Conservation (phyloP, 2,888 invertebrate species). For the Cataglyphis cursor region DNA sequence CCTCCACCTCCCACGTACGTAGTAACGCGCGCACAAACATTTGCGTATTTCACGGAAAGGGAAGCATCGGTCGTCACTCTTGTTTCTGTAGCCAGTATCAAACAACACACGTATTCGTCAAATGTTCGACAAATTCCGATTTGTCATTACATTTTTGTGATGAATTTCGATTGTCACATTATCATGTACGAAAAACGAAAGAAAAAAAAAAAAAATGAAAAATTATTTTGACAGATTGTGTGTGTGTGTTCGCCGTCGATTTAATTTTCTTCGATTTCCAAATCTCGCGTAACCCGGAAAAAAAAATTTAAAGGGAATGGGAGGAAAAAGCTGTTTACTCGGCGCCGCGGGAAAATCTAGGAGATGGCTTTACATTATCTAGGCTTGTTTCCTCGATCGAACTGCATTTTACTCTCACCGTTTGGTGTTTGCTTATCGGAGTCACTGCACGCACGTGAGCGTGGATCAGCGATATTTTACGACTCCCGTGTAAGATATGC, state of each 20-base stretch:
- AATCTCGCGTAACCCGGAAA: not conserved
- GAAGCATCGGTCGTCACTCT: constrained; percentile 13
- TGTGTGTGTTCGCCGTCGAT: not conserved
- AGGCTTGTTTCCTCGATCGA: constrained; percentile 11
- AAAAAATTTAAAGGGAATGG: constrained; percentile 12
- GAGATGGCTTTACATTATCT: not conserved
- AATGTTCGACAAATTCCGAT: constrained; percentile 12
- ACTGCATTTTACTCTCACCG: constrained; percentile 1
- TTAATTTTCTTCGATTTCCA: constrained; percentile 10
- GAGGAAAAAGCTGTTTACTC: constrained; percentile 11
- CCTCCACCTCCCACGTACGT: not conserved
- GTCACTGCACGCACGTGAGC: not conserved
- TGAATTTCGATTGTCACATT: not conserved
- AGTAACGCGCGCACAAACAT: constrained; percentile 34
- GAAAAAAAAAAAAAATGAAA: not conserved
- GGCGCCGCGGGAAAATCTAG: constrained; percentile 6
- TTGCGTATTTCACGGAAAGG: constrained; percentile 30
- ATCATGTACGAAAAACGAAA: not conserved
- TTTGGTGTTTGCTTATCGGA: not conserved
- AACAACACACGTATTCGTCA: constrained; percentile 31
- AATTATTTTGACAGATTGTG: not conserved
- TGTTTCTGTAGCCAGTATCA: constrained; percentile 1
- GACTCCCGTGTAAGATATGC: not conserved
- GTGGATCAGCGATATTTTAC: constrained; percentile 21
- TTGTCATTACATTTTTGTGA: constrained; percentile 6